phyloP scores from a whole-genome alignment of 2,888 invertebrate genomes.

The Pristionchus mayeri region DNA sequence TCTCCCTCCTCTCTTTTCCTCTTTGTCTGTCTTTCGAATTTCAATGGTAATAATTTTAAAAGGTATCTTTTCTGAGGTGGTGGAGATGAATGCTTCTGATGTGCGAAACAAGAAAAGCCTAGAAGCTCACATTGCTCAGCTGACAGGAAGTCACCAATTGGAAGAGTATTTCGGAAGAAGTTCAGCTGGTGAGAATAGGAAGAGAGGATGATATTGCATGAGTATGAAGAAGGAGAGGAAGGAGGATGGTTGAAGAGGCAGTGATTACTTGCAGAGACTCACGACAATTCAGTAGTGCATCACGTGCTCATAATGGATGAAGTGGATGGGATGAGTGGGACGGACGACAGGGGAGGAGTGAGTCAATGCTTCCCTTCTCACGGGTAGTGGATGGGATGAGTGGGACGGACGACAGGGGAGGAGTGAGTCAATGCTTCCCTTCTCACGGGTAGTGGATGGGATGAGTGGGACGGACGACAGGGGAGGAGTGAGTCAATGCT shows the following conservation, averaged over 20 bases:
- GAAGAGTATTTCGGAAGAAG: conserved; percentile 68
- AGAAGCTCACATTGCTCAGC: conserved; percentile 65
- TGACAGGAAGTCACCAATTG: conserved; percentile 67
- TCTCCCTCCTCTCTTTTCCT: neutral
- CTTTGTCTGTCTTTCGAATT: neutral
- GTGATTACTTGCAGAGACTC: neutral
- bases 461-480: conserved; percentile 99
- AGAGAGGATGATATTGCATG: neutral
- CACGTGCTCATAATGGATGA: conserved; percentile 99
- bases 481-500: conserved; percentile 85
- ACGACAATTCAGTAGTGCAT: conserved; percentile 79
- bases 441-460: conserved; percentile 99
- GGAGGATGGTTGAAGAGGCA: neutral
- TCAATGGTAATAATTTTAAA: no score
- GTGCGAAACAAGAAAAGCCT: conserved; percentile 81
- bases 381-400: conserved; percentile 99
- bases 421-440: conserved; percentile 82
- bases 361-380: neutral
- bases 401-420: conserved; percentile 97
- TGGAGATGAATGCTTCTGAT: conserved; percentile 94
- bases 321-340: conserved; percentile 99
- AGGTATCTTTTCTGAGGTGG: neutral
- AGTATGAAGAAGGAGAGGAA: neutral
- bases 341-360: conserved; percentile 97
- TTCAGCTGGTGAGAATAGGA: neutral